Conservation (phyloP, 2,113 vertebrate genomes). For the Coryphaenoides rupestris region DNA sequence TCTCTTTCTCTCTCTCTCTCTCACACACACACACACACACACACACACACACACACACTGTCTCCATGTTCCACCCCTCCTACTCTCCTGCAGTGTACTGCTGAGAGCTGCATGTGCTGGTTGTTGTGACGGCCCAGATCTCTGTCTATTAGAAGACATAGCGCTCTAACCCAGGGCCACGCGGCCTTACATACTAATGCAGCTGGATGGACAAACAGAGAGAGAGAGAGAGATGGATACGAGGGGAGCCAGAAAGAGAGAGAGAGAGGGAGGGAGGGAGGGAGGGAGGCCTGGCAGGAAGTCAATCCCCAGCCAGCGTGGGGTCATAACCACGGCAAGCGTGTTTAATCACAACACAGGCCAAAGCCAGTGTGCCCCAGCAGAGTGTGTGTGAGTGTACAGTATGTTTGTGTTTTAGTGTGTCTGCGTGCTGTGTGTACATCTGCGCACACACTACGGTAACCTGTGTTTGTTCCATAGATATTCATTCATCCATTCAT, state of each 20-base stretch:
- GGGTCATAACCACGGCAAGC: constrained; percentile 46
- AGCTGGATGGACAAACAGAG: constrained; percentile 30
- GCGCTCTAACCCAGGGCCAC: constrained; percentile 63
- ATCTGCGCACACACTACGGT: too few relatives aligned
- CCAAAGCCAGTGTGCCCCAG: constrained; percentile 5
- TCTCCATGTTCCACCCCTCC: neutral
- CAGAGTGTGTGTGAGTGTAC: constrained; percentile 8
- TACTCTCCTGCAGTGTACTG: constrained; percentile 25
- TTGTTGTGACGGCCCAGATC: constrained; percentile 69
- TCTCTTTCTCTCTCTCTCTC: neutral
- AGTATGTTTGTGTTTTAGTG: constrained; percentile 15
- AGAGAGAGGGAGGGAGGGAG: constrained; percentile 31
- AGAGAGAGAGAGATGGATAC: constrained; percentile 28
- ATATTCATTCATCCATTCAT: too few relatives aligned
- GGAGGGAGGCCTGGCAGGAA: constrained; percentile 38
- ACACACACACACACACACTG: neutral
- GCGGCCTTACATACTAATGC: constrained; percentile 65
- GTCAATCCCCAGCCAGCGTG: constrained; percentile 20
- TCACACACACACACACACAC: neutral
- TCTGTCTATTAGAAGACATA: constrained; percentile 71
- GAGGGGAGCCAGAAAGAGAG: constrained; percentile 15
- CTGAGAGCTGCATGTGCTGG: constrained; percentile 59
- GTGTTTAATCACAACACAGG: constrained; percentile 38
- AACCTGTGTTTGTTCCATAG: too few relatives aligned
- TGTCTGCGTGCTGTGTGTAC: constrained; percentile 10